Evolutionary conservation across 2,888 invertebrate genomes (phyloP).

Genomic region (Amiota mariae): DNA sequence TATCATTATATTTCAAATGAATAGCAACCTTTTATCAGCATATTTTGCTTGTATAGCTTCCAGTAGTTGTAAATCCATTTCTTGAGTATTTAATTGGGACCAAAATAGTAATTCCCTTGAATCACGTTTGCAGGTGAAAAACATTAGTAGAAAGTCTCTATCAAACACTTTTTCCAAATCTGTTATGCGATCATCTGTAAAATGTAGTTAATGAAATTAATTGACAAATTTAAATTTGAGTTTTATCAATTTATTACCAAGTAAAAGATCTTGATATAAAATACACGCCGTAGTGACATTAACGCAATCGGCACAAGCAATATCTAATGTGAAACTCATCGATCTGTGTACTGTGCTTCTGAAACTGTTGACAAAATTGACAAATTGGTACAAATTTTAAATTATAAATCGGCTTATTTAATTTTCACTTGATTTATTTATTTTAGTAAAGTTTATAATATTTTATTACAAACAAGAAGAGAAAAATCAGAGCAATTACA

Average conservation of each 20-base stretch:
- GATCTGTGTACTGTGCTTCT: not conserved
- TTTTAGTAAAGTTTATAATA: too few species aligned
- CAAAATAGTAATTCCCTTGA: constrained; percentile 45
- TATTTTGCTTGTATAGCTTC: constrained; percentile 52
- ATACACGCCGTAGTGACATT: constrained; percentile 74
- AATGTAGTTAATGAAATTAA: not conserved
- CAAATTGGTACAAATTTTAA: too few species aligned
- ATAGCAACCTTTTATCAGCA: constrained; percentile 17
- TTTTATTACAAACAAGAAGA: too few species aligned
- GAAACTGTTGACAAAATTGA: not conserved
- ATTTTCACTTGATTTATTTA: too few species aligned
- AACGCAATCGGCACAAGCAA: constrained; percentile 73
- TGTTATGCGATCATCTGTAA: constrained; percentile 46
- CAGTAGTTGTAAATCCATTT: constrained; percentile 53
- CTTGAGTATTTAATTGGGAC: constrained; percentile 52
- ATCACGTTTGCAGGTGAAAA: constrained; percentile 48
- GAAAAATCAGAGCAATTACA: too few species aligned
- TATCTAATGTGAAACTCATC: constrained; percentile 64
- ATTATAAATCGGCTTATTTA: too few species aligned
- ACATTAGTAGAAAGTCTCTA: constrained; percentile 47
- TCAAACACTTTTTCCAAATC: constrained; percentile 55
- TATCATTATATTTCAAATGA: not conserved
- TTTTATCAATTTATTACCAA: constrained; percentile 70
- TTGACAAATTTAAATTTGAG: not conserved
- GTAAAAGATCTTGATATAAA: constrained; percentile 76